Evolutionary conservation across 2,113 vertebrate species (phyloP).

Genomic region (Connochaetes taurinus): DNA sequence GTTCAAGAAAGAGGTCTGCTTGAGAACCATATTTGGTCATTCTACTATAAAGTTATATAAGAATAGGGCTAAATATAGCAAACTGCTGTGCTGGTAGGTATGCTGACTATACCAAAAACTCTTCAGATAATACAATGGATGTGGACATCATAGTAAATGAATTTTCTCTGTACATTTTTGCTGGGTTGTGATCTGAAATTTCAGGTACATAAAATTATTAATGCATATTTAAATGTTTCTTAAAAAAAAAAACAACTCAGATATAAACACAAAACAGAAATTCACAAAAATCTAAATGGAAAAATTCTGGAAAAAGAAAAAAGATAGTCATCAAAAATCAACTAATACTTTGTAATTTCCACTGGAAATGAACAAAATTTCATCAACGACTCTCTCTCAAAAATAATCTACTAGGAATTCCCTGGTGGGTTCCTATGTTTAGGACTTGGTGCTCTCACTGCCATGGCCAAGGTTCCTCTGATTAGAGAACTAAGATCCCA

Average conservation of each 20-base stretch:
- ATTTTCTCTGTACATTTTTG: background rate
- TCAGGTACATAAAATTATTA: background rate
- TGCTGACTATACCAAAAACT: background rate
- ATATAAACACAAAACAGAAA: constrained; percentile 26
- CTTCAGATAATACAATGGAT: background rate
- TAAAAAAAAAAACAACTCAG: background rate
- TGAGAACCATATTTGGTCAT: background rate
- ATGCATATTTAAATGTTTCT: background rate
- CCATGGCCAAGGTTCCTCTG: background rate
- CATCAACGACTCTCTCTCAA: background rate
- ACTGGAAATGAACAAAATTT: background rate
- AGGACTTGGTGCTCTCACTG: background rate
- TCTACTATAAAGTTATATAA: background rate
- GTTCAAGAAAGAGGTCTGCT: background rate
- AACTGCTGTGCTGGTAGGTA: background rate
- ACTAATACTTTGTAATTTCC: constrained; percentile 5
- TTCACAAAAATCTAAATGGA: background rate
- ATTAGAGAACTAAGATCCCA: background rate
- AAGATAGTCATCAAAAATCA: background rate
- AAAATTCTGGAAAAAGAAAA: background rate
- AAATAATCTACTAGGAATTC: background rate
- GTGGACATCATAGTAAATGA: background rate
- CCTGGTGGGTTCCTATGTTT: background rate
- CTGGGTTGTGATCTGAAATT: background rate
- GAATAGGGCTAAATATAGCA: background rate